Conservation (phyloP, 2,797 vertebrate species). For the Notoglanidium macrostoma region DNA sequence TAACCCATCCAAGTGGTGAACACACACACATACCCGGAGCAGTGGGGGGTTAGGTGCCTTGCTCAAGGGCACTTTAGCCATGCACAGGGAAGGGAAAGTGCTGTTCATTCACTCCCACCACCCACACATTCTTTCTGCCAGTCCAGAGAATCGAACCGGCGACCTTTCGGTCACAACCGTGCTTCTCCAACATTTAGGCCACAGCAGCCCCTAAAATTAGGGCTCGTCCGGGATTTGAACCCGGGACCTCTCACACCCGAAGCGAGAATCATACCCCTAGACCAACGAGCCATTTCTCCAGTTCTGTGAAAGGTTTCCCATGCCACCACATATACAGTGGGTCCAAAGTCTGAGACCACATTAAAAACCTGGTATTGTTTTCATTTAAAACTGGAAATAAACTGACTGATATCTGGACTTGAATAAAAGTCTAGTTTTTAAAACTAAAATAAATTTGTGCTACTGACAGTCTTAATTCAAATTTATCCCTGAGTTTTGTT, state of each 20-base stretch:
- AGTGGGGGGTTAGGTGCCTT: no score
- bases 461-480: background rate
- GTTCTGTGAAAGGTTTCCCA: background rate
- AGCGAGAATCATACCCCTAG: conserved; percentile 67
- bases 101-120: no score
- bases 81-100: no score
- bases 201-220: conserved; percentile 18
- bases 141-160: no score
- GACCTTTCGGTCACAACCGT: no score
- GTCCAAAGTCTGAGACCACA: background rate
- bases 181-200: no score
- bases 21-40: no score
- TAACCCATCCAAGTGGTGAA: no score
- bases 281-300: conserved; percentile 54
- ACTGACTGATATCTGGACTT: no score
- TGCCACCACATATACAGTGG: background rate
- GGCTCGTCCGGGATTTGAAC: conserved; percentile 76
- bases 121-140: no score
- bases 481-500: background rate
- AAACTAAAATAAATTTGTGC: background rate
- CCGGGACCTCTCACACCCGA: conserved; percentile 65
- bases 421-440: no score
- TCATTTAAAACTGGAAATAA: background rate
- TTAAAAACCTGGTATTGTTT: background rate
- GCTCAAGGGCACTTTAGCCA: no score